Evolutionary conservation across 2,113 vertebrate genomes (phyloP).

Genomic region (Spea multiplicata): DNA sequence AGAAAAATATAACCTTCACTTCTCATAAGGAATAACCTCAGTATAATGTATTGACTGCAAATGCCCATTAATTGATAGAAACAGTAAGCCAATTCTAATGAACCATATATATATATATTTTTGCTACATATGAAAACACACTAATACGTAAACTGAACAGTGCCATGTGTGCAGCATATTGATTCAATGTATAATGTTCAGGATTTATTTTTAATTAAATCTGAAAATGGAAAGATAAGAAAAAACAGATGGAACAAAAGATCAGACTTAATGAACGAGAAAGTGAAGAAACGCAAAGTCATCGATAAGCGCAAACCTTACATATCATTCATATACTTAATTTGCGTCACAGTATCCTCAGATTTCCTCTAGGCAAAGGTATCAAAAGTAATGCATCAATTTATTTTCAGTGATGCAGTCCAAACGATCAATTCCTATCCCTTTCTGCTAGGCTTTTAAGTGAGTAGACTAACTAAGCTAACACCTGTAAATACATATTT

Average conservation of each 20-base stretch:
- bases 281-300: constrained; percentile 17
- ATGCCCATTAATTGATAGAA: constrained; percentile 25
- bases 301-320: neutral
- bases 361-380: no score
- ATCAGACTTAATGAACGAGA: constrained; percentile 28
- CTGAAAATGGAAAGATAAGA: constrained; percentile 20
- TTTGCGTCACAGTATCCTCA: no score
- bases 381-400: no score
- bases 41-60: constrained; percentile 3
- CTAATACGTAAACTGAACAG: constrained; percentile 15
- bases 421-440: no score
- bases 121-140: neutral
- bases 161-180: constrained; percentile 22
- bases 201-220: constrained; percentile 37
- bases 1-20: constrained; percentile 27
- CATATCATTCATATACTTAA: no score
- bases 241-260: constrained; percentile 31
- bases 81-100: neutral
- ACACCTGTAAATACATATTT: no score
- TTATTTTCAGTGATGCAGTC: no score
- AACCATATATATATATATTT: constrained; percentile 19
- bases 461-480: no score
- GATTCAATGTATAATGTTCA: constrained; percentile 30
- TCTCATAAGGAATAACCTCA: constrained; percentile 6
- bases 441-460: no score